These are phyloP conservation scores for Yponomeuta evonymella DNA, from an alignment of 2,888 invertebrate genomes.

Conservation along the genomic window DNA sequence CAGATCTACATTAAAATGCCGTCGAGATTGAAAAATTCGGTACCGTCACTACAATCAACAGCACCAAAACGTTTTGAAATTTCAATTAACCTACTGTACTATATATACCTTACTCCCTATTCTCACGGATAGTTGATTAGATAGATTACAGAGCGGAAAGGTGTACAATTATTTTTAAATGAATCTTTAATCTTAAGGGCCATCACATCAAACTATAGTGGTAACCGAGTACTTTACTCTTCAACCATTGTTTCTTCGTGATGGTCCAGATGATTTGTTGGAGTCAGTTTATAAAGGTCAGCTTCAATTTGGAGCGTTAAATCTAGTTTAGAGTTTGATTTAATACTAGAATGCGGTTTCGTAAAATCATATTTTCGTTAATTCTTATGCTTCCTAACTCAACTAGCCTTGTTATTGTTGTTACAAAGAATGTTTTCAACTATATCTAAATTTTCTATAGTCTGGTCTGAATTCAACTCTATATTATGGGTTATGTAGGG, in stretches of 20 bases:
- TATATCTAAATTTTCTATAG: not conserved
- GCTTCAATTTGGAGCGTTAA: not conserved
- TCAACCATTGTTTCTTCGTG: not conserved
- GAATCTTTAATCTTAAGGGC: slow-evolving; percentile 26
- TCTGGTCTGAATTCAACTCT: not conserved
- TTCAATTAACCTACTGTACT: slow-evolving; percentile 5
- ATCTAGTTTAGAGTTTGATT: slow-evolving; percentile 2
- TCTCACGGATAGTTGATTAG: slow-evolving; percentile 14
- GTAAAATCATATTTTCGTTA: not conserved
- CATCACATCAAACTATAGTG: not conserved
- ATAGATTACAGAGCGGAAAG: slow-evolving; percentile 8
- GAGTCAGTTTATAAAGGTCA: slow-evolving; percentile 17
- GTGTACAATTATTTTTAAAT: slow-evolving; percentile 17
- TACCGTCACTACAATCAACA: not conserved
- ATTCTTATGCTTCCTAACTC: not conserved
- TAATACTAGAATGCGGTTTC: not conserved
- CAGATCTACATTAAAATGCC: not conserved
- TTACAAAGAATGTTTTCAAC: not conserved
- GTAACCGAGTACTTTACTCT: not conserved
- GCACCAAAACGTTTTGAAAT: not conserved
- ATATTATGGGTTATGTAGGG: not conserved
- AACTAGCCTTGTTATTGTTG: not conserved
- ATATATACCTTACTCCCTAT: slow-evolving; percentile 3
- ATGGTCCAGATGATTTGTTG: slow-evolving; percentile 14
- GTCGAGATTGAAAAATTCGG: not conserved